These are phyloP conservation scores for Gymnoscopelus braueri DNA, from an alignment of 2,797 vertebrate genomes.

Conservation along the genomic window DNA sequence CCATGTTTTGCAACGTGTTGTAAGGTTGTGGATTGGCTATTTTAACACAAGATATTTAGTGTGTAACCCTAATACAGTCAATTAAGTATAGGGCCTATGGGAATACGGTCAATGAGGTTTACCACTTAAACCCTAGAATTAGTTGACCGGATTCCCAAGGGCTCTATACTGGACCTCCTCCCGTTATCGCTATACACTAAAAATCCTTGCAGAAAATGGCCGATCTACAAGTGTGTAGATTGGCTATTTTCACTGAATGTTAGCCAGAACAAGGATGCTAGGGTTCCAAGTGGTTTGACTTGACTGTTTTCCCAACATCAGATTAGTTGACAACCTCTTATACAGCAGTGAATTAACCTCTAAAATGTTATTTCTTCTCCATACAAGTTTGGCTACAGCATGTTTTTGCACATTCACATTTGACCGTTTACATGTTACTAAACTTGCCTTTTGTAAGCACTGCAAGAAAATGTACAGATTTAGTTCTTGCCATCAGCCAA, in stretches of 20 bases:
- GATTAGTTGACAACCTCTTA: conserved; percentile 31
- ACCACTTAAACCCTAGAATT: too few species aligned
- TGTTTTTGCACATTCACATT: conserved; percentile 41
- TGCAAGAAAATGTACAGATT: conserved; percentile 28
- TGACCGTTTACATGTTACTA: conserved; percentile 16
- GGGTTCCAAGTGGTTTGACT: conserved; percentile 15
- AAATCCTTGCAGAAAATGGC: too few species aligned
- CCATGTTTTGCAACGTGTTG: too few species aligned
- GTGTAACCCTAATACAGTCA: not conserved
- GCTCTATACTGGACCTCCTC: too few species aligned
- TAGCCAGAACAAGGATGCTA: too few species aligned
- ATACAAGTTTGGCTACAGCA: conserved; percentile 37
- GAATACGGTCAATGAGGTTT: too few species aligned
- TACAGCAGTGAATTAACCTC: conserved; percentile 32
- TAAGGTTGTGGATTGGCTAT: too few species aligned
- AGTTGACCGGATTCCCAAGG: not conserved
- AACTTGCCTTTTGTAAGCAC: conserved; percentile 23
- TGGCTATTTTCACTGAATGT: too few species aligned
- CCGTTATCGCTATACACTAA: too few species aligned
- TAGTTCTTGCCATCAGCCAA: conserved; percentile 18
- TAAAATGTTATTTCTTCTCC: conserved; percentile 1
- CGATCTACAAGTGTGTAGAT: too few species aligned
- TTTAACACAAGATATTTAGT: not conserved
- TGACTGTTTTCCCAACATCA: conserved; percentile 26
- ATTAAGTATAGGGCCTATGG: too few species aligned